Evolutionary conservation across 2,888 invertebrate genomes (phyloP).

Genomic region (Tricholauxania praeusta): DNA sequence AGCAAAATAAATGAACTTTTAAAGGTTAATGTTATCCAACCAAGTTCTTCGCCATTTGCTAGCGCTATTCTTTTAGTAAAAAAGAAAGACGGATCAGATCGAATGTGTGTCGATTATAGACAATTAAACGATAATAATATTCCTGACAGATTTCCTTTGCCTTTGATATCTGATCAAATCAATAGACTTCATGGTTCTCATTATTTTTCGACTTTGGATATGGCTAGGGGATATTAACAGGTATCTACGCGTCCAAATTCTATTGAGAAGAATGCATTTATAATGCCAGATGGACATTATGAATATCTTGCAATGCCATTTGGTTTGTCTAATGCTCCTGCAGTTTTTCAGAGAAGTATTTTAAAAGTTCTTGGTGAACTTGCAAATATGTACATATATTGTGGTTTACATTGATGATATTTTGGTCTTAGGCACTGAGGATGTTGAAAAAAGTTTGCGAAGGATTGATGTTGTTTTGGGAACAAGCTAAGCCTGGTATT

Average conservation of each 20-base stretch:
- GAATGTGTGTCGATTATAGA: slow-evolving; percentile 29
- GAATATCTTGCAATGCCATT: slow-evolving; percentile 37
- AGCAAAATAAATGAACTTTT: no score
- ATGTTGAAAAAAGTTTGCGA: no score
- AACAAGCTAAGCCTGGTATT: no score
- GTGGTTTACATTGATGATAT: slow-evolving; percentile 38
- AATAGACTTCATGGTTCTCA: slow-evolving; percentile 26
- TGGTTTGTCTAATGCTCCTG: slow-evolving; percentile 34
- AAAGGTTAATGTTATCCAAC: background rate
- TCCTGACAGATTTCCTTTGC: slow-evolving; percentile 22
- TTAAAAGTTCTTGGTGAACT: slow-evolving; percentile 35
- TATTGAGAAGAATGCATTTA: slow-evolving; percentile 39
- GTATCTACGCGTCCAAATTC: slow-evolving; percentile 30
- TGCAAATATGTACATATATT: background rate
- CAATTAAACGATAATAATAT: slow-evolving; percentile 20
- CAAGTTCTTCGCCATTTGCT: slow-evolving; percentile 27
- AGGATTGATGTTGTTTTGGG: no score
- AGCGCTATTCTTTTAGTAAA: slow-evolving; percentile 28
- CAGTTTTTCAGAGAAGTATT: slow-evolving; percentile 30
- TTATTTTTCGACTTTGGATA: slow-evolving; percentile 27
- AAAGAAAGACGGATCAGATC: slow-evolving; percentile 24
- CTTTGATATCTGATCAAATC: no score
- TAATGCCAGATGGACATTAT: slow-evolving; percentile 33
- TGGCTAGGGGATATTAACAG: slow-evolving; percentile 38
- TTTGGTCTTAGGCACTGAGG: background rate